Percentiles rank a stretch among this genome's conserved stretches.
These are phyloP conservation scores for Lichenostomus cassidix DNA, from an alignment of 2,113 vertebrate genomes.

Conservation along the genomic window DNA sequence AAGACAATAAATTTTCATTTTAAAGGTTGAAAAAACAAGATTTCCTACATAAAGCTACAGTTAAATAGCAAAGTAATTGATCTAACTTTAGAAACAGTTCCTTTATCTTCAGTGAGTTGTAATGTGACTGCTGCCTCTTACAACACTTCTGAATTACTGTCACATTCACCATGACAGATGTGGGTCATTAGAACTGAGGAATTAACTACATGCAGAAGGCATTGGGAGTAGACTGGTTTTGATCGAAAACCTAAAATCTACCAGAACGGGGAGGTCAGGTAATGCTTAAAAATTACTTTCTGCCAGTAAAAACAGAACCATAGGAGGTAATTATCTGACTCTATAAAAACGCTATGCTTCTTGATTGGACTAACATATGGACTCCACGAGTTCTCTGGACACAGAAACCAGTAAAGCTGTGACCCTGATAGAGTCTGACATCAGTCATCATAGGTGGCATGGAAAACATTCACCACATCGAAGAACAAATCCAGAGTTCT, in stretches of 20 bases:
- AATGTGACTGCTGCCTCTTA: background rate
- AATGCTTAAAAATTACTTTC: slow-evolving; percentile 39
- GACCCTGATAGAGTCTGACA: slow-evolving; percentile 35
- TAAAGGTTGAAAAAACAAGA: background rate
- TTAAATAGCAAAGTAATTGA: background rate
- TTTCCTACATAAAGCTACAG: background rate
- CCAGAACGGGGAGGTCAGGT: background rate
- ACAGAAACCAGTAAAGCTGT: slow-evolving; percentile 2
- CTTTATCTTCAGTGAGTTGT: slow-evolving; percentile 20
- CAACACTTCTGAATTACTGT: slow-evolving; percentile 21
- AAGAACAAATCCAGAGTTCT: slow-evolving; percentile 27
- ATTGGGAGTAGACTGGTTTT: slow-evolving; percentile 2
- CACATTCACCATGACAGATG: slow-evolving; percentile 30
- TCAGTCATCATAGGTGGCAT: slow-evolving; percentile 28
- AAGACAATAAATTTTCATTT: background rate
- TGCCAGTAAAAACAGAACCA: slow-evolving; percentile 36
- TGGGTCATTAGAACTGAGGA: slow-evolving; percentile 5
- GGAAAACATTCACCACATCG: slow-evolving; percentile 38
- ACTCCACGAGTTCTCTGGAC: background rate
- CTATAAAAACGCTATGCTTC: slow-evolving; percentile 19
- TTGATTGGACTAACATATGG: slow-evolving; percentile 53
- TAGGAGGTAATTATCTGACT: slow-evolving; percentile 51
- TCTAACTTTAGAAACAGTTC: slow-evolving; percentile 18
- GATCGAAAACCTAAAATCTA: slow-evolving; percentile 34
- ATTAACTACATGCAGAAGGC: slow-evolving; percentile 11